Evolutionary conservation across 2,888 invertebrate species (phyloP).

Genomic region (Lumbricus terrestris): DNA sequence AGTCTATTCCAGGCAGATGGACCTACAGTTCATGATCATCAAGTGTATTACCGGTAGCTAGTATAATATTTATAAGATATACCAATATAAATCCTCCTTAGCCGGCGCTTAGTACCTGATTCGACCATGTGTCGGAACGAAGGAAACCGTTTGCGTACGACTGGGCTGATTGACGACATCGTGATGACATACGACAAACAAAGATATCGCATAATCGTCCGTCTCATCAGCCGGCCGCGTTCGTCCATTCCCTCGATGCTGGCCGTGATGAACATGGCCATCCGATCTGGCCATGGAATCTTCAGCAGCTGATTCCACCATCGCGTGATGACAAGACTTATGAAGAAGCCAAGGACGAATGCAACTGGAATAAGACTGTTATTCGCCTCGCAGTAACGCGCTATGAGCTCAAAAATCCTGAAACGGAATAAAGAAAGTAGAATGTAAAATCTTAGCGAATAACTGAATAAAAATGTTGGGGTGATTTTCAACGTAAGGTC

Average conservation of each 20-base stretch:
- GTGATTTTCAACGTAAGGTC: too few species aligned
- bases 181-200: conserved; percentile 63
- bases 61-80: neutral
- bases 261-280: conserved; percentile 69
- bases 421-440: conserved; percentile 5
- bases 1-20: too few species aligned
- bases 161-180: conserved; percentile 67
- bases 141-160: conserved; percentile 65
- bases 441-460: neutral
- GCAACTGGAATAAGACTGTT: conserved; percentile 87
- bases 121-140: conserved; percentile 60
- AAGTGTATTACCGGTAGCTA: neutral
- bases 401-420: conserved; percentile 74
- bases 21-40: too few species aligned
- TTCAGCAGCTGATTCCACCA: conserved; percentile 83
- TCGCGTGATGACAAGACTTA: conserved; percentile 84
- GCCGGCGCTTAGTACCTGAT: conserved; percentile 51
- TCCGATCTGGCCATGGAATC: conserved; percentile 76
- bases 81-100: too few species aligned
- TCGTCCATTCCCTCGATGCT: conserved; percentile 65
- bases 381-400: conserved; percentile 80
- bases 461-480: neutral
- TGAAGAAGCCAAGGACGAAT: conserved; percentile 91
- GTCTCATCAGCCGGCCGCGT: conserved; percentile 64
- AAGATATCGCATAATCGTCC: conserved; percentile 67